phyloP scores from a whole-genome alignment of 2,113 vertebrate genomes.

The Ardeotis arabs region DNA sequence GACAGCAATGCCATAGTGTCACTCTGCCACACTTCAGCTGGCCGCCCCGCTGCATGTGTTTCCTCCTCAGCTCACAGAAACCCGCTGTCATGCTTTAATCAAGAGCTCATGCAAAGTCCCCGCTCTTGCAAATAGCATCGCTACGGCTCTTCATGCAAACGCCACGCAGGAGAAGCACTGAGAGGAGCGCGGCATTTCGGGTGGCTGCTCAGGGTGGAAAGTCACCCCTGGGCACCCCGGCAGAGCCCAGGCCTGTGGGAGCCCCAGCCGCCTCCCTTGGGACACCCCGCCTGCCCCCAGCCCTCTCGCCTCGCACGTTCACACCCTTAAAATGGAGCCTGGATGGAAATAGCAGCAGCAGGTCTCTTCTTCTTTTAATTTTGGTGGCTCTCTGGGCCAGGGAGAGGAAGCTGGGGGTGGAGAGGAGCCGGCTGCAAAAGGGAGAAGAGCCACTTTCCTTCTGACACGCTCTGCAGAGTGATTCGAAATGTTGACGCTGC shows the following conservation, averaged over 20 bases:
- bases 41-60: neutral
- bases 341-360: conserved; percentile 12
- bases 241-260: neutral
- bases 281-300: neutral
- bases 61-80: neutral
- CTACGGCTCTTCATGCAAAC: neutral
- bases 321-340: neutral
- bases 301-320: neutral
- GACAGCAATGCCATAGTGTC: accelerated
- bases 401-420: conserved; percentile 51
- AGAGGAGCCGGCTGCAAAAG: conserved; percentile 2
- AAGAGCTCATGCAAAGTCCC: neutral
- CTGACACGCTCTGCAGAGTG: neutral
- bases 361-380: neutral
- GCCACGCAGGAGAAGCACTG: accelerated
- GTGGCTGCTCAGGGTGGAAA: neutral
- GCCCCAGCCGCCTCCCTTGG: neutral
- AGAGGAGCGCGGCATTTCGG: accelerated
- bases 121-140: accelerated
- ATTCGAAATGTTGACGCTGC: neutral
- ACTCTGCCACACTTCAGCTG: neutral
- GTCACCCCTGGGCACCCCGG: neutral
- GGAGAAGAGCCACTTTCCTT: conserved; percentile 2
- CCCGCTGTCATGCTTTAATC: accelerated
- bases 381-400: neutral